Base-by-base conservation (phyloP, 2,888 invertebrate species). In the Cyrtodaria siliqua region DNA sequence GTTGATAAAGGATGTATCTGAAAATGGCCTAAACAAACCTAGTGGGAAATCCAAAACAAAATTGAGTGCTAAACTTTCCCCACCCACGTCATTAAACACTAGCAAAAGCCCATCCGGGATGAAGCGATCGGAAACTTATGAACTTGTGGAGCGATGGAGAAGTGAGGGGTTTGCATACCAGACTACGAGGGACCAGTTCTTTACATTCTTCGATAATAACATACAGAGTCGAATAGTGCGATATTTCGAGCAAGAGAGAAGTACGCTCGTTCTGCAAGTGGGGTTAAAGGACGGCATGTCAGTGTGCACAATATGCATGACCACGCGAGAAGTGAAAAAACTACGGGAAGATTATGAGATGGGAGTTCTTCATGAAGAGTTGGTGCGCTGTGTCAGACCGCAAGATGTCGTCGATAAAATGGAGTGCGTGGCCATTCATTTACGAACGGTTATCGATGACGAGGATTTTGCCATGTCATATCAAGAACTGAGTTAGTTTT, bases 231-330 rank as follows among this genome's bases (percentile, higher is more conserved):
- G 86, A 20, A 81, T 91, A 42, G 82, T 91, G 61, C 89, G 90
- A 66, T 91, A 92, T 74, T 90, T 92, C 59, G 92, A 92, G 75
- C 91, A 92, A 72, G 88, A 90, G 24, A 76, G 91, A 16, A 91
- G 90, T n/a, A 89, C 91, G 0, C 79, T 92, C 18, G 87, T 91
- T 16, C 69, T 92, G 44, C 87, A 88, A 42, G 87, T 89, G 6
- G 80, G 83, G 60, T 82, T 87, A 16, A 84, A 86, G 27, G 75
- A 87, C n/a, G 81, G 83, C n/a, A 83, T 91, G 63, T 75, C 86
- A 6, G 81, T 92, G 12, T 82, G 87, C 66, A 90, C 86, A 61
- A 91, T 92, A 55, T 91, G 91, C 68, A 90, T 89, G 88, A 89
- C 87, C 6, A 63, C 73, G 8, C 79, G 82, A 14, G 89, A 91